These are phyloP conservation scores for Oscheius sp. DNA, from an alignment of 2,888 invertebrate genomes.

Conservation along the genomic window DNA sequence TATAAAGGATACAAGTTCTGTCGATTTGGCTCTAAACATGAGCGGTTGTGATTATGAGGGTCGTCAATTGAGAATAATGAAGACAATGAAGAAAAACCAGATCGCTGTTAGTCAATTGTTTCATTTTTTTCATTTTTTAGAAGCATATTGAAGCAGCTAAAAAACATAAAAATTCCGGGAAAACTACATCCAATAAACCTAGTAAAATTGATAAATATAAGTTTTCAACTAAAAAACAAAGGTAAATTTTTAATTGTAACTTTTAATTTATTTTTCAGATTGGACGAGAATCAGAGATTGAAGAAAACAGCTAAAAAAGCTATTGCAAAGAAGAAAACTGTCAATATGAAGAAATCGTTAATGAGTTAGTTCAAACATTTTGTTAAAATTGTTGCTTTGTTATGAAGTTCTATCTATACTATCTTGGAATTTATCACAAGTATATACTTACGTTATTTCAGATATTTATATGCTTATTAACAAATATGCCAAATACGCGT, in stretches of 20 bases:
- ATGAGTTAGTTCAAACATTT: constrained; percentile 34
- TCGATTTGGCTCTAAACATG: constrained; percentile 42
- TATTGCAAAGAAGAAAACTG: constrained; percentile 44
- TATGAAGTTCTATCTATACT: constrained; percentile 1
- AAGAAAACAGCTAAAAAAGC: constrained; percentile 50
- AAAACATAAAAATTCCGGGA: too few species aligned
- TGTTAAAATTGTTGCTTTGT: constrained; percentile 26
- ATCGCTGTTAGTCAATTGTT: constrained; percentile 29
- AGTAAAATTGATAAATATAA: constrained; percentile 46
- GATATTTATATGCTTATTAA: too few species aligned
- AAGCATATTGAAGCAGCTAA: constrained; percentile 25
- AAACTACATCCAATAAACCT: neutral
- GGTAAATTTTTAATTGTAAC: constrained; percentile 26
- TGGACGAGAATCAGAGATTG: constrained; percentile 9
- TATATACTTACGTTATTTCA: too few species aligned
- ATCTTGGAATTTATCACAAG: too few species aligned
- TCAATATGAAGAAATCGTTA: constrained; percentile 28
- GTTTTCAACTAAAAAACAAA: constrained; percentile 45
- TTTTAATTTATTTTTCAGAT: constrained; percentile 30
- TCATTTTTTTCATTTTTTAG: constrained; percentile 21
- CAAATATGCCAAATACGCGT: too few species aligned
- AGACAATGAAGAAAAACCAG: constrained; percentile 49
- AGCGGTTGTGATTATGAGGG: constrained; percentile 41
- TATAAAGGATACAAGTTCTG: constrained; percentile 35
- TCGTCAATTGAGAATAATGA: constrained; percentile 42